Conservation (phyloP, 2,113 vertebrate genomes). For the Anhinga anhinga region DNA sequence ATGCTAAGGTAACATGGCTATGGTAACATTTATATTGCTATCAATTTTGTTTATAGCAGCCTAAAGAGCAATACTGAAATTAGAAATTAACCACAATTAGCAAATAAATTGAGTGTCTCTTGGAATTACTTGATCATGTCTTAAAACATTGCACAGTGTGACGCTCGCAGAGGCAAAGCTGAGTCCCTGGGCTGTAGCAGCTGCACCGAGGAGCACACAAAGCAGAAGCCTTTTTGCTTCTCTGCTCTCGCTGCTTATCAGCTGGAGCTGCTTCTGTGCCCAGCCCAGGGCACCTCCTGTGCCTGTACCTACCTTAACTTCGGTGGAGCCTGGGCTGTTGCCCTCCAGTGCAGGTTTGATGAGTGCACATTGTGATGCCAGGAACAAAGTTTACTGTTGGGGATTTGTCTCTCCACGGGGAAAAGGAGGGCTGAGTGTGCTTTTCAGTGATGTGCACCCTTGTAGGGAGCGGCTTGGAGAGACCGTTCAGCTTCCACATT, state of each 20-base stretch:
- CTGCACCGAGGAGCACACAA: not conserved
- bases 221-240: not conserved
- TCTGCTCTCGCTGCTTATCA: not conserved
- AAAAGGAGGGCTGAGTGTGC: not conserved
- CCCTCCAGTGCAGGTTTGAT: not conserved
- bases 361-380: not conserved
- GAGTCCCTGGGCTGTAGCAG: not conserved
- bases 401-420: not conserved
- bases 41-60: constrained; percentile 62
- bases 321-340: not conserved
- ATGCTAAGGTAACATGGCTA: constrained; percentile 1
- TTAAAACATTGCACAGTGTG: not conserved
- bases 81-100: constrained; percentile 66
- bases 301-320: not conserved
- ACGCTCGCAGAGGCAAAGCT: not conserved
- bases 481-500: not conserved
- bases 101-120: constrained; percentile 65
- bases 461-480: not conserved
- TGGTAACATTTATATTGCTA: constrained; percentile 51
- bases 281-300: not conserved
- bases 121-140: constrained; percentile 48
- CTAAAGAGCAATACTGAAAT: constrained; percentile 55
- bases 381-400: accelerated
- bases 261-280: not conserved
- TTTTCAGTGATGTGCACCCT: not conserved